phyloP scores from a whole-genome alignment of 2,888 invertebrate genomes.

The Hipparchia semele region DNA sequence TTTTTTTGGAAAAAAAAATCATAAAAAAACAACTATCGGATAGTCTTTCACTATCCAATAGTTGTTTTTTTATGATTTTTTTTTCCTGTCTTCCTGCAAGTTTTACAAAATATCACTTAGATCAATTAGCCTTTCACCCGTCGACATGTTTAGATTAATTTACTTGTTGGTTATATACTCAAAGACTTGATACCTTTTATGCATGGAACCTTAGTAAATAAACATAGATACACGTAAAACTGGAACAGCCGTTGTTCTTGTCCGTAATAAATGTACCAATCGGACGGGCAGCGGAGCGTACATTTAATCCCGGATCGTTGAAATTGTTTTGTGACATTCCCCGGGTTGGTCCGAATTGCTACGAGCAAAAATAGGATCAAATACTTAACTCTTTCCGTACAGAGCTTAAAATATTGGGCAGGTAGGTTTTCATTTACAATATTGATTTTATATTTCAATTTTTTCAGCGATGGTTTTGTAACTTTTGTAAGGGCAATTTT shows the following conservation, averaged over 20 bases:
- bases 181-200: too few species aligned
- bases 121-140: too few species aligned
- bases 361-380: slow-evolving; percentile 9
- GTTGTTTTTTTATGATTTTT: too few species aligned
- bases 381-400: slow-evolving; percentile 13
- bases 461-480: neutral
- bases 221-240: neutral
- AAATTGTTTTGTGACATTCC: slow-evolving; percentile 13
- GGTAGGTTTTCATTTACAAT: neutral
- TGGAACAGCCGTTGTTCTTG: slow-evolving; percentile 3
- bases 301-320: slow-evolving; percentile 8
- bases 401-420: slow-evolving; percentile 2
- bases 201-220: neutral
- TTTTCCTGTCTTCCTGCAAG: too few species aligned
- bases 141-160: too few species aligned
- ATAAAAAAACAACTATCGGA: too few species aligned
- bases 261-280: slow-evolving; percentile 6
- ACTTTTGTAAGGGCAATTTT: neutral
- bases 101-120: too few species aligned
- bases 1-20: too few species aligned
- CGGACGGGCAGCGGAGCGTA: neutral
- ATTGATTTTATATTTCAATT: slow-evolving; percentile 6
- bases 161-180: too few species aligned
- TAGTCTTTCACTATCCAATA: too few species aligned
- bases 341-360: slow-evolving; percentile 1